These are phyloP conservation scores for Myiotriccus ornatus DNA, from an alignment of 2,797 vertebrate genomes.

Conservation along the genomic window DNA sequence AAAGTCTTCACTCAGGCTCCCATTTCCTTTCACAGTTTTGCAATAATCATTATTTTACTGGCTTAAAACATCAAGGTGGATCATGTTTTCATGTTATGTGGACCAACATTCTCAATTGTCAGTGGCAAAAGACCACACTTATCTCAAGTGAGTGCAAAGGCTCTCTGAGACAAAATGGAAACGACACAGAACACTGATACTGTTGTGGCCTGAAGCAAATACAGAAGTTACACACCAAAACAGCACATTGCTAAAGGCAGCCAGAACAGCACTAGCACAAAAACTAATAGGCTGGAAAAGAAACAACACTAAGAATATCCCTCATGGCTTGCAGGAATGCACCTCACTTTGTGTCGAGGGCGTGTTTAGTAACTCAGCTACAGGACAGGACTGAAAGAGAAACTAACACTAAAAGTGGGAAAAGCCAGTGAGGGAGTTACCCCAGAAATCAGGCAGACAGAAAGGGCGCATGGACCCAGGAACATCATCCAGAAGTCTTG, in stretches of 20 bases:
- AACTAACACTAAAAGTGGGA: not conserved
- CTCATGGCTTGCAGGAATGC: not conserved
- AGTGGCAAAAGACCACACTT: not conserved
- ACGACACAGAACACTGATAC: slow-evolving; percentile 20
- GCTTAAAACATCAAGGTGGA: not conserved
- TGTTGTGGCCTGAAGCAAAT: slow-evolving; percentile 44
- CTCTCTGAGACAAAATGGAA: slow-evolving; percentile 7
- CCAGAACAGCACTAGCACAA: not conserved
- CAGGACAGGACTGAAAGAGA: not conserved
- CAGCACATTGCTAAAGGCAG: slow-evolving; percentile 1
- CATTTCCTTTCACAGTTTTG: not conserved
- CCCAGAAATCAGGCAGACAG: not conserved
- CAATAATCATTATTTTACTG: not conserved
- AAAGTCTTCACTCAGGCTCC: not conserved
- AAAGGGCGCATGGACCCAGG: not conserved
- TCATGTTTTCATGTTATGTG: not conserved
- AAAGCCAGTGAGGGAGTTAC: not conserved
- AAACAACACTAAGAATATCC: not conserved
- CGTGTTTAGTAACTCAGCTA: not conserved
- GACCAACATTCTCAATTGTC: not conserved
- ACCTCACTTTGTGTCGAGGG: not conserved
- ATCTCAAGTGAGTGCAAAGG: not conserved
- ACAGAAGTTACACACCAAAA: not conserved
- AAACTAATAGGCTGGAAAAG: not conserved
- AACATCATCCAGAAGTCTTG: not conserved